Percentiles rank a stretch among this genome's conserved stretches.
phyloP scores from a whole-genome alignment of 1,140 invertebrate genomes.

The Ooceraea biroi region DNA sequence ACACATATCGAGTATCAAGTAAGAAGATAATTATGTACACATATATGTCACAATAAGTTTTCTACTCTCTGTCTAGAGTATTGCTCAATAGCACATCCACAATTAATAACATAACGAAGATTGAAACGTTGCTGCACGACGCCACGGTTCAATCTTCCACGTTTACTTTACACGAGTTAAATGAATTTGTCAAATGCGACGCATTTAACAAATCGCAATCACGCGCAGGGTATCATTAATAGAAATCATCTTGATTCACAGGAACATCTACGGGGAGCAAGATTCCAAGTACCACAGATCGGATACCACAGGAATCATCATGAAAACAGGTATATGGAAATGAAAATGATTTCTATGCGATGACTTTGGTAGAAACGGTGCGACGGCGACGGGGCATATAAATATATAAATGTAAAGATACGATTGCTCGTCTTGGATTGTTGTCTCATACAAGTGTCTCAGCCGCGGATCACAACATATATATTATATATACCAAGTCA shows the following conservation, averaged over 20 bases:
- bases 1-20: slow-evolving; percentile 50
- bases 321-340: slow-evolving; percentile 58
- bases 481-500: slow-evolving; percentile 35
- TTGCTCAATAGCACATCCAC: slow-evolving; percentile 67
- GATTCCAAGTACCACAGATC: slow-evolving; percentile 46
- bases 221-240: slow-evolving; percentile 52
- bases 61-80: slow-evolving; percentile 69
- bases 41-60: slow-evolving; percentile 65
- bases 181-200: slow-evolving; percentile 46
- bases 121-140: slow-evolving; percentile 34
- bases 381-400: background rate
- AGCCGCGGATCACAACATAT: background rate
- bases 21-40: slow-evolving; percentile 63
- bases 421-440: background rate
- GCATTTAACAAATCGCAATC: slow-evolving; percentile 51
- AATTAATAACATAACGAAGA: slow-evolving; percentile 66
- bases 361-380: slow-evolving; percentile 62
- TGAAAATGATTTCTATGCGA: slow-evolving; percentile 78
- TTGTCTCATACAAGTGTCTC: background rate
- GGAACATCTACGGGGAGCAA: background rate
- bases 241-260: slow-evolving; percentile 72
- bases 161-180: slow-evolving; percentile 6
- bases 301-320: slow-evolving; percentile 24
- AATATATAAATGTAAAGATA: background rate
- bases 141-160: slow-evolving; percentile 38